Base-by-base conservation (phyloP, 2,797 vertebrate species). In the Synaphobranchus kaupii region DNA sequence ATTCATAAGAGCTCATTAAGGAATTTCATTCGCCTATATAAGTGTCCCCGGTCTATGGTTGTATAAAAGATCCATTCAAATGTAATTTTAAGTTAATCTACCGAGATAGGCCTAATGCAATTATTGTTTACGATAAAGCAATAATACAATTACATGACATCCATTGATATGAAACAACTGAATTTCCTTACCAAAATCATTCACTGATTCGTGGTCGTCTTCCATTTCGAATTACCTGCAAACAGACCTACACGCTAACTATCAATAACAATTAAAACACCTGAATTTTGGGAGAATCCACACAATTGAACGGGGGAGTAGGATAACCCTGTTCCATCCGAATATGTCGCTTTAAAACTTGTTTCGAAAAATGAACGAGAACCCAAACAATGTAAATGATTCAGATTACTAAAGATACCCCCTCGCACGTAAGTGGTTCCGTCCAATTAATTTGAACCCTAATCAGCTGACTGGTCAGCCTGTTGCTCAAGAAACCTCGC, bases 171-270 rank as follows among this genome's bases (percentile, higher is more conserved):
- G 63, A 52, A 34, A 44, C 50, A 83, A 71, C 78, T 73, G 82
- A 88, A 90, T 90, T 89, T 88, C 85, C 95, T 95, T 94, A 96
- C 96, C 95, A 28, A 93, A 93, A 52, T 93, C 93, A 90, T 89
- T 92, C 52, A 85, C 86, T 86, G 88, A 86, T 48, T 87, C 90
- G 60, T 90, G 88, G 71, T 92, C 90, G 86, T 93, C 94, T 0
- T 95, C 93, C 96, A 96, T 96, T 56, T 60, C 86, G 85, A 84
- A 87, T 68, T 68, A 48, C 50, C 39, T 71, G 28, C 86, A 88
- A 84, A 88, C 82, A 44, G 9, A 31, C 87, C n/a, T 91, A 66
- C 92, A 89, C 91, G 83, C 86, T 89, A 89, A 88, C 88, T 83
- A 87, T 56, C 91, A 93, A 92, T 94, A 91, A 91, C n/a, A 76